Base-by-base conservation (phyloP, 2,797 vertebrate species). In the Melanotaenia maccullochi region DNA sequence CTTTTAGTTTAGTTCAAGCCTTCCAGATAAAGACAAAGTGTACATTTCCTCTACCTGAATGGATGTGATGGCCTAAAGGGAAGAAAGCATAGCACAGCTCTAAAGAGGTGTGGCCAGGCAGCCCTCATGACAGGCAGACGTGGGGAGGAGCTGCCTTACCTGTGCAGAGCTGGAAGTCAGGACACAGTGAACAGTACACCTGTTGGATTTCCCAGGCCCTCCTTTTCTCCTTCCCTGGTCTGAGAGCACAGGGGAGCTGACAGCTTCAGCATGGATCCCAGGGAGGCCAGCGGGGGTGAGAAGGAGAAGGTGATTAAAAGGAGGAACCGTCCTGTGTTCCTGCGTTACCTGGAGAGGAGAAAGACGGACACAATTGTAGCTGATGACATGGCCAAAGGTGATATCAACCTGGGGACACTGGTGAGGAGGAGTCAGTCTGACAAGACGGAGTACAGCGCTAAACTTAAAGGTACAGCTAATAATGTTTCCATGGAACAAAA, bases 341-440 rank as follows among this genome's bases (percentile, higher is more conserved):
- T 97, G 78, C 96, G 93, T 33, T 98, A 98, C 78, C 88, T 96
- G 84, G 97, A 99, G 90, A 96, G 97, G 82, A 96, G 97, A 76
- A 97, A 92, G 86, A 99, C 97, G 0, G 98, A 98, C 90, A 97
- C 96, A 0, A 94, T 98, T 69, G 95, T 99, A 73, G 93, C 93
- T 3, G 92, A 93, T 33, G 92, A 93, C 75, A 77, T 16, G 30
- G 74, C 73, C 65, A 96, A 91, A 85, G 95, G 95, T 73, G 95
- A 95, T 61, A 76, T 94, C 87, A 96, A 87, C 90, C 91, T 96
- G 73, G 93, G 95, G 65, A 92, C 92, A 24, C 69, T 99, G 86
- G 93, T 95, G 93, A 94, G 97, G 89, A 96, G 98, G 87, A 98
- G 95, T 84, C 96, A 99, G 87, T 99, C 98, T 0, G 97, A 99